A percentile compares a stretch with the other conserved stretches of the same genome.
phyloP scores from a whole-genome alignment of 2,113 vertebrate genomes.

The Natator depressus region DNA sequence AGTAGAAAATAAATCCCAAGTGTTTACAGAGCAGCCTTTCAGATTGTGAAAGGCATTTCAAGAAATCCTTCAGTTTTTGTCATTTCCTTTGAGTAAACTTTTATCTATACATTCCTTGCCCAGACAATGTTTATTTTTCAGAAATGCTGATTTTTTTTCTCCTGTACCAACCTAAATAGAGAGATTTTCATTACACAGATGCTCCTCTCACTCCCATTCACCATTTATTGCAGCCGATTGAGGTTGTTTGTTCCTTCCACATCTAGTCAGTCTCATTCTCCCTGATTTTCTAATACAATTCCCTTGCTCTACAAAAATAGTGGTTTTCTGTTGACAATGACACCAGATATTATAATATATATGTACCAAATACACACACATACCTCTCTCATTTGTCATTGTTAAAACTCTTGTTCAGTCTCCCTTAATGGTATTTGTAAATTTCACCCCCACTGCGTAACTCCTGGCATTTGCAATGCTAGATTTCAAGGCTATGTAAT shows the following conservation, averaged over 20 bases:
- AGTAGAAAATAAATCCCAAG: constrained; percentile 21
- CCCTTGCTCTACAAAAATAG: background rate
- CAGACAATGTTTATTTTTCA: fast-evolving
- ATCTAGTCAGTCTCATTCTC: background rate
- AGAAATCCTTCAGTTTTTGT: constrained; percentile 17
- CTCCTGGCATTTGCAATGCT: background rate
- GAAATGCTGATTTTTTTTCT: background rate
- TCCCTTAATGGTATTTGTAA: background rate
- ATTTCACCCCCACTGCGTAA: constrained; percentile 36
- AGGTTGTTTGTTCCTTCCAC: background rate
- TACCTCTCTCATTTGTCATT: background rate
- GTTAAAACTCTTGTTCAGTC: background rate
- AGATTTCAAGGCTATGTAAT: background rate
- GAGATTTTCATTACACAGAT: background rate
- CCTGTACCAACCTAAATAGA: background rate
- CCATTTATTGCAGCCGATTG: background rate
- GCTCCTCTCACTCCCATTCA: background rate
- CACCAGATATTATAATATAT: background rate
- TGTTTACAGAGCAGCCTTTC: background rate
- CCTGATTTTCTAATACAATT: background rate
- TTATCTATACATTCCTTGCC: background rate
- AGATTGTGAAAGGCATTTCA: background rate
- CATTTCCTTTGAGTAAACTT: background rate
- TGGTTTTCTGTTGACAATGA: background rate
- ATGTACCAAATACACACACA: background rate